Percentiles rank a stretch among this genome's conserved stretches.
These are phyloP conservation scores for Athalia circularis DNA, from an alignment of 2,888 invertebrate species.

Conservation along the genomic window DNA sequence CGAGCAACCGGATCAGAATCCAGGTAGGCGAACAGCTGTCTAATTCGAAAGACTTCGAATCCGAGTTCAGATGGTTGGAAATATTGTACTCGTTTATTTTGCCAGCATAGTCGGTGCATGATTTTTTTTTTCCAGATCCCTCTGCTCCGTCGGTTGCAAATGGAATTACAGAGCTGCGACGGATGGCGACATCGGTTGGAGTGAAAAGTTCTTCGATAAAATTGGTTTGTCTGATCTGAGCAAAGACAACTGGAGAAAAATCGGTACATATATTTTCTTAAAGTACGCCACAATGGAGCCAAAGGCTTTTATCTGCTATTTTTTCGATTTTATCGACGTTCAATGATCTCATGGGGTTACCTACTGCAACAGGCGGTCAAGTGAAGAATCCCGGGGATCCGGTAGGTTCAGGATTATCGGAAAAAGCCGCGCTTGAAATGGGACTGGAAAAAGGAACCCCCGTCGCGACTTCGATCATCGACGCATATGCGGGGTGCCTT, in stretches of 20 bases:
- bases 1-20: slow-evolving; percentile 86
- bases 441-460: slow-evolving; percentile 84
- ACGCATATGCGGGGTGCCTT: slow-evolving; percentile 96
- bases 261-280: slow-evolving; percentile 76
- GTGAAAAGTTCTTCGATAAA: slow-evolving; percentile 80
- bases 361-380: slow-evolving; percentile 69
- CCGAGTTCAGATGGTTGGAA: not conserved
- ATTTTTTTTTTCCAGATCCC: slow-evolving; percentile 79
- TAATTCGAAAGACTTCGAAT: no score
- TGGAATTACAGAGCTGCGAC: slow-evolving; percentile 90
- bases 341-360: no score
- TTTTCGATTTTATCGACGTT: no score
- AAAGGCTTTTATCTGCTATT: no score
- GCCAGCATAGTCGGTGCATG: slow-evolving; percentile 18
- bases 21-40: slow-evolving; percentile 73
- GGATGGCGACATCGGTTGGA: slow-evolving; percentile 82
- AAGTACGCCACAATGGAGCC: not conserved
- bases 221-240: slow-evolving; percentile 87
- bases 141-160: slow-evolving; percentile 95
- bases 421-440: slow-evolving; percentile 81
- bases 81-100: no score
- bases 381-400: slow-evolving; percentile 84
- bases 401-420: slow-evolving; percentile 81
- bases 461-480: slow-evolving; percentile 93
- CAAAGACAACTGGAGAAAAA: slow-evolving; percentile 80